Evolutionary conservation across 2,797 vertebrate species (phyloP), one percentile per base, ranked within the genome.

Genomic region (Epinephelus awoara): DNA sequence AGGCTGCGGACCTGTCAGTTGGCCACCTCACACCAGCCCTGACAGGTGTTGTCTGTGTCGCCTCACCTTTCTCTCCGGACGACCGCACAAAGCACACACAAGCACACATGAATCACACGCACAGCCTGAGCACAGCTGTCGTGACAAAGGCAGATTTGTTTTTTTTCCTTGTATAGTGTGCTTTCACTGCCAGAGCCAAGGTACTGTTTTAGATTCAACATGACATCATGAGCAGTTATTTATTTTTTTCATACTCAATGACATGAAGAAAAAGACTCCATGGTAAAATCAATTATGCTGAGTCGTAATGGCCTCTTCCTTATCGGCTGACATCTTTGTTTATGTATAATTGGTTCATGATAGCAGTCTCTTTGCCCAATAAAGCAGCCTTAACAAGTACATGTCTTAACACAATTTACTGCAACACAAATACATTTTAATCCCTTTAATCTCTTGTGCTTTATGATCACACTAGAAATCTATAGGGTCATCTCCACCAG

Each of bases 311-410:
- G 74, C 67, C 49, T 57, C 21, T 15, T 80, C 49, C 51, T 78
- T 74, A 82, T 67, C 58, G 1, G 47, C 67, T 75, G 77, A 79
- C 78, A 81, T 86, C 63, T 88, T 44, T 67, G 56, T 80, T 86
- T 83, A 62, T 85, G 47, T 71, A 56, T 79, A 86, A 82, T 82
- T 85, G 72, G 74, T 70, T 81, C 75, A 80, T 75, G 62, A 77
- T 77, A 23, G 52, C 55, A 49, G 58, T 61, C 5, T 70, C 42
- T 70, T 51, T 62, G 65, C 51, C 44, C n/a, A 18, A 27, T n/a
- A 15, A 62, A 13, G 12, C 51, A 19, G 19, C 42, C 25, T 59
- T 69, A 72, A 75, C 77, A 73, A 64, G 58, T 61, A 49, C 58
- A 72, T 86, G 51, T 56, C 61, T 68, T n/a, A 21, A 59, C 40